These are phyloP conservation scores for Patella vulgata DNA, from an alignment of 1,140 invertebrate species.

Conservation along the genomic window DNA sequence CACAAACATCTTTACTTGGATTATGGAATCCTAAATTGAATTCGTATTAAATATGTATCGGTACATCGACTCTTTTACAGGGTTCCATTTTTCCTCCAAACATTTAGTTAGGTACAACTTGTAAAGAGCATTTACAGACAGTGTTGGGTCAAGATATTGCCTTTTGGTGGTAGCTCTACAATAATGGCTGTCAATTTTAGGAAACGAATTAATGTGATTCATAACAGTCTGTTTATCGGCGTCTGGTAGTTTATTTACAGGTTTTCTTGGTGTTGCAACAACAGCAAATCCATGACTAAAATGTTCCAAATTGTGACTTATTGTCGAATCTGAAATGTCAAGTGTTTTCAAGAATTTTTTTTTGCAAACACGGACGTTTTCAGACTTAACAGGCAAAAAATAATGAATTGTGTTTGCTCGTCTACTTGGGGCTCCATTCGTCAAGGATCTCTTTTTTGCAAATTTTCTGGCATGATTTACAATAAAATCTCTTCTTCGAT, in stretches of 20 bases:
- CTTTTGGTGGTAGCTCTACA: conserved; percentile 17
- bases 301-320: background rate
- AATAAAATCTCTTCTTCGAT: no score
- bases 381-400: no score
- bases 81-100: background rate
- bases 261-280: no score
- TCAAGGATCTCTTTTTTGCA: no score
- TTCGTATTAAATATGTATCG: conserved; percentile 23
- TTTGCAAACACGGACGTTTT: background rate
- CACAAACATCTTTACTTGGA: conserved; percentile 22
- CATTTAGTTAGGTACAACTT: conserved; percentile 17
- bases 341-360: conserved; percentile 3
- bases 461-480: no score
- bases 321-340: background rate
- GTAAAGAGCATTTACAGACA: conserved; percentile 23
- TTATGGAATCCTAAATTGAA: conserved; percentile 2
- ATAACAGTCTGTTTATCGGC: conserved; percentile 1
- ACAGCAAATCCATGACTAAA: background rate
- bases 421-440: no score
- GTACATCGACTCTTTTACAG: conserved; percentile 10
- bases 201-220: conserved; percentile 20
- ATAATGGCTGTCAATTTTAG: conserved; percentile 20
- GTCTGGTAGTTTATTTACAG: background rate
- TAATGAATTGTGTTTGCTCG: no score
- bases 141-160: background rate